Percentiles rank a stretch among this genome's conserved stretches.
phyloP scores from a whole-genome alignment of 64 coral and sea anemone genomes.

The Trachythela sp. region DNA sequence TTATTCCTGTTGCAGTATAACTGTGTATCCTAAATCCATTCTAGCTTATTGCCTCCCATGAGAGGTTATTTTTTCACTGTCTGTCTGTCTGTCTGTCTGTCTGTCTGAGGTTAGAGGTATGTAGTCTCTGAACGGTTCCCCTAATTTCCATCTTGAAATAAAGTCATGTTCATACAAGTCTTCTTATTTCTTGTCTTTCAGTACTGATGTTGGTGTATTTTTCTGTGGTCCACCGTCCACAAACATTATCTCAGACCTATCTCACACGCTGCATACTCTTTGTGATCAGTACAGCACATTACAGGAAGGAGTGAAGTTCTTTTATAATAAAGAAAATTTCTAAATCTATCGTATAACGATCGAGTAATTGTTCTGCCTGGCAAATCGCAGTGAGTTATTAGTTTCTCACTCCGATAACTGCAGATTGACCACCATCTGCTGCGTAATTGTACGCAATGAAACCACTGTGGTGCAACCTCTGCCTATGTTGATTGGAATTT shows the following conservation, averaged over 20 bases:
- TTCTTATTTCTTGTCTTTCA: slow-evolving; percentile 22
- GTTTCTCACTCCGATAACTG: no score
- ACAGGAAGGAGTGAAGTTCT: slow-evolving; percentile 71
- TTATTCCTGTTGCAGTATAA: no score
- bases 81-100: no score
- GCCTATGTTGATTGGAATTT: no score
- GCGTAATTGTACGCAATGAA: no score
- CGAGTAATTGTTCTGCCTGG: not conserved
- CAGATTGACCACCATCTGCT: no score
- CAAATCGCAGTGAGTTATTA: not conserved
- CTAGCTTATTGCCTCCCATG: no score
- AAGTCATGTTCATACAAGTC: not conserved
- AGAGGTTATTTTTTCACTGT: no score
- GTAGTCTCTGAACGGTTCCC: no score
- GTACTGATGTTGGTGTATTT: slow-evolving; percentile 83
- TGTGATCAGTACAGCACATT: slow-evolving; percentile 62
- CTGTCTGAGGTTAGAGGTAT: no score
- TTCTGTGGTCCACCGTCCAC: slow-evolving; percentile 81
- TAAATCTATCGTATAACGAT: not conserved
- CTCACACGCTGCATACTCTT: slow-evolving; percentile 77
- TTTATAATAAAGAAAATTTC: slow-evolving; percentile 91
- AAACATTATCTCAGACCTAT: slow-evolving; percentile 69
- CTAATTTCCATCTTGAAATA: not conserved
- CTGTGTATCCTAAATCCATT: no score
- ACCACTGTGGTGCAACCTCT: no score